Evolutionary conservation across 2,113 vertebrate species (phyloP).

Genomic region (Dolichotis patagonum): DNA sequence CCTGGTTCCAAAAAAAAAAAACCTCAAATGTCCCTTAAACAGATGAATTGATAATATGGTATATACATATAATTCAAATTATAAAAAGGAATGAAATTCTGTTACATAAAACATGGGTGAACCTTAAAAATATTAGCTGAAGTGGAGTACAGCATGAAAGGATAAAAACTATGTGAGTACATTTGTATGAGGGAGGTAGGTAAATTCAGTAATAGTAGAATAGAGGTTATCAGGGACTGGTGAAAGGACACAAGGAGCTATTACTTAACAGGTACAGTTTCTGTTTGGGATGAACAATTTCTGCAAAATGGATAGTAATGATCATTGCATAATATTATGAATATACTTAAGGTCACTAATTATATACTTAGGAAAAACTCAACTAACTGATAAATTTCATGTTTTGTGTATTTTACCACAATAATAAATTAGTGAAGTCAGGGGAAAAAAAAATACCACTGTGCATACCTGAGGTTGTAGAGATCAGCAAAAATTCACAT

Average conservation of each 20-base stretch:
- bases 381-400: not conserved
- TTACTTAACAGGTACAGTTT: too few relatives aligned
- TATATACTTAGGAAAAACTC: not conserved
- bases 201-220: not conserved
- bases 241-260: too few relatives aligned
- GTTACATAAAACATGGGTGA: constrained; percentile 4
- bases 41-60: too few relatives aligned
- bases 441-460: not conserved
- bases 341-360: constrained; percentile 27
- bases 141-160: constrained; percentile 27
- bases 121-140: constrained; percentile 19
- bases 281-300: not conserved
- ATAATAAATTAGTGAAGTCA: not conserved
- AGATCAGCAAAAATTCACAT: not conserved
- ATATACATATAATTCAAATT: not conserved
- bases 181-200: not conserved
- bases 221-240: not conserved
- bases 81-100: constrained; percentile 50
- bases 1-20: not conserved
- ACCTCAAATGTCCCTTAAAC: too few relatives aligned
- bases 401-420: not conserved
- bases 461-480: not conserved
- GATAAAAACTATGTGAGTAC: not conserved
- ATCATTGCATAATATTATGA: not conserved
- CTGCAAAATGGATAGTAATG: not conserved